A percentile compares a stretch with the other conserved stretches of the same genome.
Conservation (phyloP, 2,888 invertebrate genomes). For the Diadegma fenestrale region DNA sequence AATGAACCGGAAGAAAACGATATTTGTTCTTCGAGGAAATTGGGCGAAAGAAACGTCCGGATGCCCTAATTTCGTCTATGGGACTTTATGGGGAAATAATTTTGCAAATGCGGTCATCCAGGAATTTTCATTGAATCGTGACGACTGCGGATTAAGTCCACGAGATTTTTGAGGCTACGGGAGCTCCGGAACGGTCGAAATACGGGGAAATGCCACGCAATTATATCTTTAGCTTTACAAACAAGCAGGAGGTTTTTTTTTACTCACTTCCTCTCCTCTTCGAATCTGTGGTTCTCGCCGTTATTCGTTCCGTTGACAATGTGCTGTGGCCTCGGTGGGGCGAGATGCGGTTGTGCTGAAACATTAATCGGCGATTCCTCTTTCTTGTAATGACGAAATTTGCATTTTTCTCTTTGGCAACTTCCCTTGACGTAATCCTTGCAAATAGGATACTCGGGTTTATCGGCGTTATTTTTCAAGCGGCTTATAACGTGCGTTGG, state of each 20-base stretch:
- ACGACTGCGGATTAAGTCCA: neutral
- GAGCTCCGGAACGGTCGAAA: neutral
- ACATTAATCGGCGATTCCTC: conserved; percentile 79
- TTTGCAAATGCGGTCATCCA: no score
- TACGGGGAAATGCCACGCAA: neutral
- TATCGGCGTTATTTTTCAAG: conserved; percentile 79
- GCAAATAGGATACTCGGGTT: conserved; percentile 85
- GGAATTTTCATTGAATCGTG: neutral
- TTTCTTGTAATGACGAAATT: conserved; percentile 79
- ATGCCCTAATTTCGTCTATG: neutral
- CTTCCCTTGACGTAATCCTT: conserved; percentile 86
- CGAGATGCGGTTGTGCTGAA: conserved; percentile 75
- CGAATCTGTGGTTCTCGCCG: conserved; percentile 79
- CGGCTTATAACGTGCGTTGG: conserved; percentile 86
- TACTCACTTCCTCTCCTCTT: conserved; percentile 81
- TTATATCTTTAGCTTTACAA: neutral
- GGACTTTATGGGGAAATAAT: no score
- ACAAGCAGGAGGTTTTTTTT: neutral
- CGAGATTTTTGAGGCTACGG: neutral
- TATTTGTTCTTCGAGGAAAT: neutral
- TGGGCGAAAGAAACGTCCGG: neutral
- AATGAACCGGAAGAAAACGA: neutral
- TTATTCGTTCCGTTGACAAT: conserved; percentile 76
- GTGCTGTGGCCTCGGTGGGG: conserved; percentile 78
- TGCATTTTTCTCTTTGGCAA: conserved; percentile 84